Conservation (phyloP, 2,113 vertebrate species). For the Phaethon lepturus region DNA sequence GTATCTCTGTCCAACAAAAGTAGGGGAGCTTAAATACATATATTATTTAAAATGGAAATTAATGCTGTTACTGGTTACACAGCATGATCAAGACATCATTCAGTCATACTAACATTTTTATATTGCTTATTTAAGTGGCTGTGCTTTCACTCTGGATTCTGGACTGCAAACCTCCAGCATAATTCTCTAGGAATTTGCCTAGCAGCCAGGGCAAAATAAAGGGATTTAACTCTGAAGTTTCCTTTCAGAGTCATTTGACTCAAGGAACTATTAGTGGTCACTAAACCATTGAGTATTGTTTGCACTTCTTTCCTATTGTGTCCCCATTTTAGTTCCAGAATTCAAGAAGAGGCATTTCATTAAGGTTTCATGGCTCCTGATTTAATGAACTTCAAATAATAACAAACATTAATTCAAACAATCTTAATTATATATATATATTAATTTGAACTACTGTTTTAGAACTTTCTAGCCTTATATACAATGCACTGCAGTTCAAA, state of each 20-base stretch:
- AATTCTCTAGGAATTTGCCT: conserved; percentile 5
- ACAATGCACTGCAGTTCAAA: background rate
- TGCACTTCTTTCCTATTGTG: background rate
- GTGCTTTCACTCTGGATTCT: background rate
- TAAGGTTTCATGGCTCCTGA: background rate
- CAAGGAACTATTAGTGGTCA: background rate
- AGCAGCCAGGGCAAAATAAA: background rate
- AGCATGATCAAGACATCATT: background rate
- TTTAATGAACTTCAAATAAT: background rate
- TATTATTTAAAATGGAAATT: background rate
- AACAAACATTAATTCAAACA: background rate
- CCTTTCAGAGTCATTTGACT: background rate
- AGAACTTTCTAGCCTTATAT: background rate
- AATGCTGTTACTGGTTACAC: background rate
- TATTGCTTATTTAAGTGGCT: background rate
- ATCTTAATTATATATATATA: background rate
- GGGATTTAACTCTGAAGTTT: background rate
- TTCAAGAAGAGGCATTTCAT: background rate
- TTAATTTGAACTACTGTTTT: background rate
- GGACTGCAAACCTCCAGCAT: background rate
- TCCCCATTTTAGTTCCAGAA: background rate
- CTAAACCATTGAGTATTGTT: background rate
- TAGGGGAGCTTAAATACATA: background rate
- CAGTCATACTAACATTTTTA: conserved; percentile 10
- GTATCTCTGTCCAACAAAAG: background rate